Evolutionary conservation across 2,113 vertebrate species (phyloP).

Genomic region (Notothenia coriiceps): DNA sequence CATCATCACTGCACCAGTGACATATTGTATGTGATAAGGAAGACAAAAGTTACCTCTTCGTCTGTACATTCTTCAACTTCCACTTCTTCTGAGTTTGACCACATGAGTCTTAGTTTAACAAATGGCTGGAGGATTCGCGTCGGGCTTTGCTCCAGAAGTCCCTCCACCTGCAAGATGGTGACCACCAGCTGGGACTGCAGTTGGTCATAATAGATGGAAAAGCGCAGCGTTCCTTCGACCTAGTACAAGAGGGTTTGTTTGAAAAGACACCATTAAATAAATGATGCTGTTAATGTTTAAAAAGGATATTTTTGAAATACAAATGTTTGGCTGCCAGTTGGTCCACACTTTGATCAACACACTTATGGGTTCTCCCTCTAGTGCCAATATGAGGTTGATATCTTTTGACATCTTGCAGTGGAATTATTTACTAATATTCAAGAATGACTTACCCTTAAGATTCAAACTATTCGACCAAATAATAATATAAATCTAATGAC

Average conservation of each 20-base stretch:
- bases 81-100: constrained; percentile 36
- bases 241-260: constrained; percentile 6
- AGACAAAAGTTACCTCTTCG: constrained; percentile 44
- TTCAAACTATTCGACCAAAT: too few species aligned
- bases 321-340: neutral
- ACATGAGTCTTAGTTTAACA: constrained; percentile 73
- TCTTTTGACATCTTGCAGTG: neutral
- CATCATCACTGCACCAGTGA: neutral
- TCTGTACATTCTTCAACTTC: constrained; percentile 29
- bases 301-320: too few species aligned
- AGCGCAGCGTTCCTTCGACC: constrained; percentile 70
- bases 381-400: neutral
- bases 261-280: neutral
- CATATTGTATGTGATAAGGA: neutral
- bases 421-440: too few species aligned
- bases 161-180: constrained; percentile 73
- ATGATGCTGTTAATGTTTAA: neutral
- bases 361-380: neutral
- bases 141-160: constrained; percentile 56
- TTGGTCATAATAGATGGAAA: constrained; percentile 78
- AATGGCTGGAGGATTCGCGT: constrained; percentile 59
- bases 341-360: neutral
- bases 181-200: constrained; percentile 74
- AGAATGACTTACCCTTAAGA: too few species aligned
- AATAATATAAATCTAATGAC: too few species aligned